Base-by-base conservation (phyloP, 2,888 invertebrate genomes). In the Diabrotica balteata region DNA sequence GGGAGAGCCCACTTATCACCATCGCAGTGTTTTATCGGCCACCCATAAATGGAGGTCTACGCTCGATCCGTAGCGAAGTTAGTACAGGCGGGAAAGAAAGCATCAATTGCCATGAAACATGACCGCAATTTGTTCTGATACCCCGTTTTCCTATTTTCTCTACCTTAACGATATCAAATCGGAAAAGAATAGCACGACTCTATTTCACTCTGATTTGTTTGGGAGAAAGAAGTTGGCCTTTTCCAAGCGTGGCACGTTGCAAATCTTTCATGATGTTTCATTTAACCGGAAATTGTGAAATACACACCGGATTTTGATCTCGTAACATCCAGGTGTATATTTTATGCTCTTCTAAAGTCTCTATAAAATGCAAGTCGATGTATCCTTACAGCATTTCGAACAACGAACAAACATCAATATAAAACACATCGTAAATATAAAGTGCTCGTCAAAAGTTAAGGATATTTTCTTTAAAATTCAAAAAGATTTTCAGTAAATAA, bases 21-120 rank as follows among this genome's bases (percentile, higher is more conserved):
- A 78, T 78, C 77, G 76, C 50, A 46, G n/a, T 50, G 59, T 60
- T 66, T 66, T 66, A 66, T 66, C 59, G 54, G 49, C 11, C 63
- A 51, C 42, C 45, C 50, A 52, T 43, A 62, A 62, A 49, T 53
- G 63, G 54, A 10, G 53, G 47, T 47, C 65, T n/a, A 51, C 55
- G 55, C 55, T 57, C n/a, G 11, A 45, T 43, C 55, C 8, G 44
- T 43, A 54, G 43, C 43, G n/a, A n/a, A 54, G 54, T 43, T 43
- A 43, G 54, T 54, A 54, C 55, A 57, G 55, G 42, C 62, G 62
- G 49, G 67, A 54, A 67, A 60, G 46, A 59, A 59, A 73, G 76
- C 79, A 79, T 79, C 80, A 79, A 79, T 80, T 80, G 79, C 76
- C 79, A 76, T 80, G 79, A 80, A 80, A 80, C 78, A 80, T 80